Conservation (phyloP, 2,113 vertebrate genomes). For the Pagrus major region DNA sequence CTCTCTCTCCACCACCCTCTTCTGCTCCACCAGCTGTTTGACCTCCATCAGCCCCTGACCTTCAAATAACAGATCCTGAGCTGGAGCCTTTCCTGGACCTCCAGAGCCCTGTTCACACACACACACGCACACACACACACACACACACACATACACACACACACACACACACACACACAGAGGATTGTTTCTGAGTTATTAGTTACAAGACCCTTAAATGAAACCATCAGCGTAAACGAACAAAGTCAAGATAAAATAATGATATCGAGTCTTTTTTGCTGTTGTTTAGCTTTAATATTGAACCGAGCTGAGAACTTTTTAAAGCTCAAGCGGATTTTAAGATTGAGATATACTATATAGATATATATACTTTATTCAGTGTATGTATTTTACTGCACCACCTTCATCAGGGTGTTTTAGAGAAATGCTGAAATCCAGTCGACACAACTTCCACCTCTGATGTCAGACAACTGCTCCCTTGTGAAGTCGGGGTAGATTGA, state of each 20-base stretch:
- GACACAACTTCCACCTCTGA: too few species aligned
- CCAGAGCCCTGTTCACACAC: constrained; percentile 30
- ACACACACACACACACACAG: background rate
- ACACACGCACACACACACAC: background rate
- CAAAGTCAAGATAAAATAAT: too few species aligned
- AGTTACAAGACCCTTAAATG: background rate
- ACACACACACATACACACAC: background rate
- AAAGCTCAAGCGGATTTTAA: too few species aligned
- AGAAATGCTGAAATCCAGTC: too few species aligned
- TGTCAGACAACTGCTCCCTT: too few species aligned
- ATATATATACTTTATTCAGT: too few species aligned
- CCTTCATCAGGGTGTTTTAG: too few species aligned
- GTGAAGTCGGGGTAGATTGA: too few species aligned
- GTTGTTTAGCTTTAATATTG: background rate
- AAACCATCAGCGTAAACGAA: background rate
- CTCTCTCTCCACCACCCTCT: constrained; percentile 86
- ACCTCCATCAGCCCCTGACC: constrained; percentile 80
- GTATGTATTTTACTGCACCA: too few species aligned
- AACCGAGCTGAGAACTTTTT: too few species aligned
- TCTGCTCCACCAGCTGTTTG: constrained; percentile 85
- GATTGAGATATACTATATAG: too few species aligned
- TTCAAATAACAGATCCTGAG: constrained; percentile 15
- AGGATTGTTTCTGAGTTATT: background rate
- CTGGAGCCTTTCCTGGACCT: background rate
- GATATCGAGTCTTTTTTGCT: background rate